phyloP scores from a whole-genome alignment of 2,888 invertebrate genomes.

The Pediacus dermestoides region DNA sequence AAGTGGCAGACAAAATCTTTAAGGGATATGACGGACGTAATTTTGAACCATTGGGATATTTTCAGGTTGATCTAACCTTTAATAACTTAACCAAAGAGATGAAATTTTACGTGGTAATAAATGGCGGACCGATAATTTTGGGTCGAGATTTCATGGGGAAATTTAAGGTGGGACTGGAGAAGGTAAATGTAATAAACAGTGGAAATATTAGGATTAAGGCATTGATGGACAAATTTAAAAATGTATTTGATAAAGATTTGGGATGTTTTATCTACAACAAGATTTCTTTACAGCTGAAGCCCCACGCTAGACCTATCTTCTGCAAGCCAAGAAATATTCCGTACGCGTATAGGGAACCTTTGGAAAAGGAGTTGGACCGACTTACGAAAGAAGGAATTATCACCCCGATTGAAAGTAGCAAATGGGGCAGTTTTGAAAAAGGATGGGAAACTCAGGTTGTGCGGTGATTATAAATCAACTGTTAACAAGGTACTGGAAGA shows the following conservation, averaged over 20 bases:
- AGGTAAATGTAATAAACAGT: not conserved
- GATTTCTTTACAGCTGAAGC: conserved; percentile 1
- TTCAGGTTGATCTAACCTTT: conserved; percentile 6
- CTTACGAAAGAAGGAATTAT: conserved; percentile 29
- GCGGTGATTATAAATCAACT: too few relatives aligned
- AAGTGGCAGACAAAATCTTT: too few relatives aligned
- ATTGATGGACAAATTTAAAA: not conserved
- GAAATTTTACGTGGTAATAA: not conserved
- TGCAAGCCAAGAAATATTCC: conserved; percentile 31
- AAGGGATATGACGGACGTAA: conserved; percentile 11
- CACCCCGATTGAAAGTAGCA: conserved; percentile 19
- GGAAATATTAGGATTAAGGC: too few relatives aligned
- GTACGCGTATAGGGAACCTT: conserved; percentile 29
- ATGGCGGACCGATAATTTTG: conserved; percentile 7
- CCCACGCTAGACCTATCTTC: conserved; percentile 8
- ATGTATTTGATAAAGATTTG: conserved; percentile 7
- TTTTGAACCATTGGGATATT: conserved; percentile 11
- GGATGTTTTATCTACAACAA: not conserved
- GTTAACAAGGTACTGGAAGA: conserved; percentile 26
- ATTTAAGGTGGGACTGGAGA: not conserved
- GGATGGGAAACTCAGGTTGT: too few relatives aligned
- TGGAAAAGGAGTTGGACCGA: conserved; percentile 22
- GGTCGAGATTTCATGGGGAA: conserved; percentile 9
- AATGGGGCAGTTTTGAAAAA: too few relatives aligned
- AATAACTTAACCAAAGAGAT: not conserved